Base-by-base conservation (phyloP, 2,888 invertebrate genomes). In the Laothoe populi region DNA sequence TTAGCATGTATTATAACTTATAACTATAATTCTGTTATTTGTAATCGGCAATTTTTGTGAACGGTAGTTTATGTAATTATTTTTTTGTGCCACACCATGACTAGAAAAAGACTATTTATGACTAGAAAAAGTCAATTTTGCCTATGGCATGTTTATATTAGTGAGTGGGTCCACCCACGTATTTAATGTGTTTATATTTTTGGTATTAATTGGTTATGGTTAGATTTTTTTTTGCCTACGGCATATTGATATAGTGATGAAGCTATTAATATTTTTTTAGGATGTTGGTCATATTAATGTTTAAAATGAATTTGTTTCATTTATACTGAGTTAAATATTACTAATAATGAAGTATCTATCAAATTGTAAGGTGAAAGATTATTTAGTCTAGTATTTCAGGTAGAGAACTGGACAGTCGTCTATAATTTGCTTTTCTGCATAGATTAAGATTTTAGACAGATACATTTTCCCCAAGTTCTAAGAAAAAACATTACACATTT, bases 1-100 rank as follows among this genome's bases (percentile, higher is more conserved):
- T 82, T 83, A 79, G 65, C 80, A 77, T 75, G 65, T 31, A 71
- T 73, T 70, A 69, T 21, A n/a, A n/a, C 48, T 59, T 44, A 59
- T 16, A 23, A 31, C 44, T 61, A 45, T 35, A 60, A 60, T 48
- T 24, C 38, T 13, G 35, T 44, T 16, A 46, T 60, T 7, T 48
- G 46, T 48, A 48, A 24, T 60, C 48, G 7, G 11, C 45, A 8
- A 48, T 31, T 60, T 46, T 59, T 23, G 16, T 49, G 11, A 31
- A 19, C 53, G 7, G 19, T 31, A 31, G 35, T 53, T 53, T 49
- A 31, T 16, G 31, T 35, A 53, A 31, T 35, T 53, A 4, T 13
- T 23, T 46, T 53, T 53, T 53, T 53, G 19, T 35, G 53, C 1
- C 19, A 19, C 44, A 19, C 19, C 44, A 19, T 4, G 10, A n/a